phyloP scores from a whole-genome alignment of 1,140 invertebrate species.

The Brachionus plicatilis region DNA sequence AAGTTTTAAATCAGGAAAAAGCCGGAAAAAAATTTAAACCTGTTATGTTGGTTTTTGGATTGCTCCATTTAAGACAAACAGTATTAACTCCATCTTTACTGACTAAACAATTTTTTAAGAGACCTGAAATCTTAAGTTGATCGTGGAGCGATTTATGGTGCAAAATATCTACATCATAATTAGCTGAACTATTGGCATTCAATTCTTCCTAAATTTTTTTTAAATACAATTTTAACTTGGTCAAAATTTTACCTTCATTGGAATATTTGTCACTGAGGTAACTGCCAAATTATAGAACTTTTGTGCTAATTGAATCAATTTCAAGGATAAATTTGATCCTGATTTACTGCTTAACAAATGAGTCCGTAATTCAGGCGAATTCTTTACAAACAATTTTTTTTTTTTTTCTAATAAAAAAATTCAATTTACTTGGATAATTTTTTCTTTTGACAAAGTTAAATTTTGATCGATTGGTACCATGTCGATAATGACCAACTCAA shows the following conservation, averaged over 20 bases:
- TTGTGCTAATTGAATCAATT: constrained; percentile 55
- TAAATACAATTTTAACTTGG: not conserved
- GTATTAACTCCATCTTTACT: constrained; percentile 64
- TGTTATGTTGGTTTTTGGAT: constrained; percentile 72
- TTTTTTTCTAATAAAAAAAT: not conserved
- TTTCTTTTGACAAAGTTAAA: constrained; percentile 64
- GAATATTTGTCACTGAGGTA: constrained; percentile 92
- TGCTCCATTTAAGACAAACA: constrained; percentile 89
- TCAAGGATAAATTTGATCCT: constrained; percentile 56
- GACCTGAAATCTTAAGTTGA: constrained; percentile 63
- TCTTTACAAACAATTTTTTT: constrained; percentile 49
- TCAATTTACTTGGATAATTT: constrained; percentile 46
- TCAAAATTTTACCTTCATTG: constrained; percentile 72
- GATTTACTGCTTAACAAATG: constrained; percentile 69
- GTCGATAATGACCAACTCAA: constrained; percentile 80
- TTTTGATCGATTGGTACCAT: constrained; percentile 72
- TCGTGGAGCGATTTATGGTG: constrained; percentile 77
- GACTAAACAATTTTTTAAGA: not conserved
- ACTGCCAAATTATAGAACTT: constrained; percentile 82
- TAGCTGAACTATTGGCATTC: constrained; percentile 91
- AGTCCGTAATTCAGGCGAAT: constrained; percentile 63
- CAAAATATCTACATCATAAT: constrained; percentile 94
- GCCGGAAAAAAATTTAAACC: constrained; percentile 50
- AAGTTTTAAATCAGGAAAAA: not conserved
- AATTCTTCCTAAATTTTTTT: constrained; percentile 71